phyloP scores from a whole-genome alignment of 92 coral and sea anemone genomes.

The Anthopleura xanthogrammica region DNA sequence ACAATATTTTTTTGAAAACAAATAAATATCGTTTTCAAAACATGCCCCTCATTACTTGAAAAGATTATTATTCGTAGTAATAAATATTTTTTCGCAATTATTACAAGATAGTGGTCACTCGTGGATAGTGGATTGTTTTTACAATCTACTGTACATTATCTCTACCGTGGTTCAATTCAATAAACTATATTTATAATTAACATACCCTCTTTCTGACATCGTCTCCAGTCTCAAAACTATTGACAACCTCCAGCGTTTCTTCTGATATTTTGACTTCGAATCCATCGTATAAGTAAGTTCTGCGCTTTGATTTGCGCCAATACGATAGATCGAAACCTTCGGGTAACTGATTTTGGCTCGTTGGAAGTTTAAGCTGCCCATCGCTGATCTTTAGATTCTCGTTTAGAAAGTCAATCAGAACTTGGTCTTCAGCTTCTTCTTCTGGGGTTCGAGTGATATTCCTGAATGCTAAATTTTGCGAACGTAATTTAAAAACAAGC shows the following conservation, averaged over 20 bases:
- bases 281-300: neutral
- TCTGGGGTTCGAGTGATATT: neutral
- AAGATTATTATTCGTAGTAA: too few species aligned
- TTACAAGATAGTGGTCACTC: too few species aligned
- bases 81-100: too few species aligned
- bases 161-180: too few species aligned
- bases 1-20: too few species aligned
- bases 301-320: slow-evolving; percentile 1
- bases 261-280: neutral
- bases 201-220: slow-evolving; percentile 2
- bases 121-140: too few species aligned
- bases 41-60: too few species aligned
- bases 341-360: neutral
- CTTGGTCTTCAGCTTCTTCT: neutral
- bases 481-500: neutral
- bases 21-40: too few species aligned
- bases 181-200: neutral
- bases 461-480: neutral
- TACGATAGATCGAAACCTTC: neutral
- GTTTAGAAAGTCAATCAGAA: slow-evolving; percentile 4
- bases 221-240: neutral
- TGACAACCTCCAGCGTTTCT: neutral
- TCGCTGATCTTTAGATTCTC: neutral
- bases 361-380: neutral
- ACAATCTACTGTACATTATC: too few species aligned